These are phyloP conservation scores for Epinephelus coioides DNA, from an alignment of 2,797 vertebrate species.

Conservation along the genomic window DNA sequence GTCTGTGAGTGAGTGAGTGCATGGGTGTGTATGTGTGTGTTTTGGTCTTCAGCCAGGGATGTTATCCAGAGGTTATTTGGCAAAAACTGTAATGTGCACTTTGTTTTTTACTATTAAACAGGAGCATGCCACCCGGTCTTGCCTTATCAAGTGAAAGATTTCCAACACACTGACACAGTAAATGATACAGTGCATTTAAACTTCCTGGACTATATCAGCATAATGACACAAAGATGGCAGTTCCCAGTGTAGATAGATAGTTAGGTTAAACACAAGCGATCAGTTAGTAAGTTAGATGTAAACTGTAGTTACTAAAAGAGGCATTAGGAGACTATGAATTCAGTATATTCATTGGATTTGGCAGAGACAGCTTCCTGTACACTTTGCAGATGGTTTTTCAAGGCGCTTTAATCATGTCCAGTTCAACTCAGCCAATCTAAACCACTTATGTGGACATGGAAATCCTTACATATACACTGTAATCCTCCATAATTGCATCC, in stretches of 20 bases:
- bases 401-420: background rate
- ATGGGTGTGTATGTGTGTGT: conserved; percentile 16
- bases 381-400: background rate
- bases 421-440: background rate
- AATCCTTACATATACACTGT: background rate
- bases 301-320: background rate
- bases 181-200: conserved; percentile 10
- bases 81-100: conserved; percentile 56
- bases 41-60: conserved; percentile 58
- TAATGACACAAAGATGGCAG: conserved; percentile 10
- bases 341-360: background rate
- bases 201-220: background rate
- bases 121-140: conserved; percentile 39
- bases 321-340: background rate
- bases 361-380: background rate
- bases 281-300: background rate
- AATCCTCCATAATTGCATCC: background rate
- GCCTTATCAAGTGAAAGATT: conserved; percentile 34
- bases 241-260: background rate
- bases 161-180: conserved; percentile 26
- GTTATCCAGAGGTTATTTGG: conserved; percentile 70
- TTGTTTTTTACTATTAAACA: conserved; percentile 40
- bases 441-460: background rate
- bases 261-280: background rate
- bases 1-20: conserved; percentile 13